Base-by-base conservation (phyloP, 2,888 invertebrate species). In the Platycheirus albimanus region DNA sequence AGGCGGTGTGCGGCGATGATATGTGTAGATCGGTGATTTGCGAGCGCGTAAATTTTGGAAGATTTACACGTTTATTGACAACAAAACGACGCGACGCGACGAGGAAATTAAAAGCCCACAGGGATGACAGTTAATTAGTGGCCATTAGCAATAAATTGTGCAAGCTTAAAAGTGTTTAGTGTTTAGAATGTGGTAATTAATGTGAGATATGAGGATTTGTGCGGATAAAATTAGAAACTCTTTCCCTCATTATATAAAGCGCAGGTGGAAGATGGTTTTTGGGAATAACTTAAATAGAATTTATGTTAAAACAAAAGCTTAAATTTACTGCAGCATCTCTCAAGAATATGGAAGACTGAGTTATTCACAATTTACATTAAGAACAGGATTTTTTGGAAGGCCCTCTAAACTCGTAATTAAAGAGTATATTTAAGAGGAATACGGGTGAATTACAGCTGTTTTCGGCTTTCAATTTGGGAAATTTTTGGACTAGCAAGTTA, bases 61-160 rank as follows among this genome's bases (percentile, higher is more conserved):
- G 69, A 72, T 79, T 69, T 63, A 61, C 69, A 79, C 33, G 67
- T 33, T 49, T 54, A 45, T 74, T 67, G 43, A 58, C 58, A 58
- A 15, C 5, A 33, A 30, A 78, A 41, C 13, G 20, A 6, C 33
- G 54, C 41, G 24, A 28, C 47, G 24, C 3, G 6, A 24, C 3
- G 3, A 61, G n/a, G 61, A 8, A 6, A 45, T 11, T 13, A 30
- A 30, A 30, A 61, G 28, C 41, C 17, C 45, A 2, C 0, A 28
- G 8, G 2, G 66, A 15, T 13, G 15, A 64, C n/a, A 6, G 41
- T 11, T 51, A 52, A 71, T 51, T 20, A 43, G 28, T 20, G 17
- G 56, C 15, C 7, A 28, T 41, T 24, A 13, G 24, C 51, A 24
- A 20, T 61, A 61, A 76, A 69, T 54, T 61, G 4, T 20, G 6